These are phyloP conservation scores for Sphenodon punctatus DNA, from an alignment of 2,797 vertebrate species.

Conservation along the genomic window DNA sequence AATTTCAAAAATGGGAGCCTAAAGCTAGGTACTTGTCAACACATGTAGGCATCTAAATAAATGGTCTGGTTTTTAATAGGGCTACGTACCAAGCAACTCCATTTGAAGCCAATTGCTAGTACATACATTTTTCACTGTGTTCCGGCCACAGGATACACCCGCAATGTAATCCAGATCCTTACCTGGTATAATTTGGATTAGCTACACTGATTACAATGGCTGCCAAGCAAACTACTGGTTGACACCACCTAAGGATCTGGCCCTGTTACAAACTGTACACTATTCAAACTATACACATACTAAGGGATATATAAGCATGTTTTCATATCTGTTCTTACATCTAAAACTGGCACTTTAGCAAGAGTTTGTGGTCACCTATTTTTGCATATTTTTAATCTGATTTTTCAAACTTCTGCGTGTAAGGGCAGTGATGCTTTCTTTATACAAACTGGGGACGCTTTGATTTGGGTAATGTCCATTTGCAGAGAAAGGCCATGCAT, in stretches of 20 bases:
- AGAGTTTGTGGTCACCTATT: background rate
- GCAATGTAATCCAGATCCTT: background rate
- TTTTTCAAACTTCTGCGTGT: too few relatives aligned
- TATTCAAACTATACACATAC: background rate
- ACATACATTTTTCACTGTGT: slow-evolving; percentile 4
- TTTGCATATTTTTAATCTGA: background rate
- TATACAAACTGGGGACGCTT: fast-evolving
- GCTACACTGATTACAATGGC: too few relatives aligned
- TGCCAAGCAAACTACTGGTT: too few relatives aligned
- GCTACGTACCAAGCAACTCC: background rate
- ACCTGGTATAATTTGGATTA: background rate
- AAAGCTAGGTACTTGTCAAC: background rate
- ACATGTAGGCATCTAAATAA: background rate
- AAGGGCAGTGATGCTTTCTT: too few relatives aligned
- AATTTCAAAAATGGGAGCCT: background rate
- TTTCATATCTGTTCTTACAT: background rate
- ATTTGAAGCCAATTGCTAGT: slow-evolving; percentile 16
- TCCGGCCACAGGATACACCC: slow-evolving; percentile 25
- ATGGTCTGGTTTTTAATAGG: background rate
- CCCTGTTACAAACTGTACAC: slow-evolving; percentile 6
- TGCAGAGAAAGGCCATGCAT: background rate
- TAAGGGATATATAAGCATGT: background rate
- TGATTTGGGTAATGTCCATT: too few relatives aligned
- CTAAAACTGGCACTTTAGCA: background rate
- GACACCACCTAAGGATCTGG: background rate